Percentiles rank a stretch among this genome's conserved stretches.
phyloP scores from a whole-genome alignment of 2,888 invertebrate species.

The Tuberolachnus salignus region DNA sequence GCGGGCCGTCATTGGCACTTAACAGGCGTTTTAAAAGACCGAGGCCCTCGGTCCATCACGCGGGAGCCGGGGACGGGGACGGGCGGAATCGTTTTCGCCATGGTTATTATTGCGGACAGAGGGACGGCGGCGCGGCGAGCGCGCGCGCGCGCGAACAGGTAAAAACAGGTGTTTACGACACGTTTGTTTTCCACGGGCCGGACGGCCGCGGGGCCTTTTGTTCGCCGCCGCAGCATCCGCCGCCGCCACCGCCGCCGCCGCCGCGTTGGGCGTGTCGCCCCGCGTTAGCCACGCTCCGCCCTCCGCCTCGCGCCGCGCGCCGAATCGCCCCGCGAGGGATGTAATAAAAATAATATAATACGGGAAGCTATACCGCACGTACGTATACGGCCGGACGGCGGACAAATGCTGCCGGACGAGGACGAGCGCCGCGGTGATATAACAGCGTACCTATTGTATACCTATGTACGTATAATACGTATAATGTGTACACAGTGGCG shows the following conservation, averaged over 20 bases:
- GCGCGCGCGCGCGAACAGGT: slow-evolving; percentile 31
- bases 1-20: slow-evolving; percentile 33
- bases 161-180: slow-evolving; percentile 55
- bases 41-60: neutral
- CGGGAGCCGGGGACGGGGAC: neutral
- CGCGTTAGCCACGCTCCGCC: slow-evolving; percentile 21
- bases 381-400: no score
- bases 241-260: neutral
- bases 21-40: slow-evolving; percentile 41
- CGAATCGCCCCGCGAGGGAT: neutral
- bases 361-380: no score
- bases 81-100: neutral
- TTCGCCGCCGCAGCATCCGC: neutral
- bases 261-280: slow-evolving; percentile 18
- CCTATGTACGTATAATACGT: no score
- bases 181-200: slow-evolving; percentile 50
- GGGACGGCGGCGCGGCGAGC: slow-evolving; percentile 6
- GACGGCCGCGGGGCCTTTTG: slow-evolving; percentile 14
- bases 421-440: no score
- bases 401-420: no score
- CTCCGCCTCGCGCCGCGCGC: neutral
- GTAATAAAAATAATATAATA: no score
- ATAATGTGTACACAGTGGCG: no score
- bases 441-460: no score
- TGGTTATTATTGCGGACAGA: slow-evolving; percentile 28